These are phyloP conservation scores for Smutsia temminckii DNA, from an alignment of 2,797 vertebrate species.

Conservation along the genomic window DNA sequence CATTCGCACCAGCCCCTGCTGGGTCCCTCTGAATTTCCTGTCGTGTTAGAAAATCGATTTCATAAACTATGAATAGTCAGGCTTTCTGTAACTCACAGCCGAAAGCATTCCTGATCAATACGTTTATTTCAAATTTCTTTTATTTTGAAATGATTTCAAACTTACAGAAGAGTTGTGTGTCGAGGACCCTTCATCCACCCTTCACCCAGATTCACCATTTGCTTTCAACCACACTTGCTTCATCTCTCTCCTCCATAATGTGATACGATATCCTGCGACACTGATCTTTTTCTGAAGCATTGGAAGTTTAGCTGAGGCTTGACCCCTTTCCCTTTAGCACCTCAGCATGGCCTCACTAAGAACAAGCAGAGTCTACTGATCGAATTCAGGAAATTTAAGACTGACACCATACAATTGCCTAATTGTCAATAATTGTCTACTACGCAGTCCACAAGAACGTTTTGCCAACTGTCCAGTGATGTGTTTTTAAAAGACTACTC, in stretches of 20 bases:
- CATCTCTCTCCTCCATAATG: background rate
- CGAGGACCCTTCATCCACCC: background rate
- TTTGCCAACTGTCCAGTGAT: background rate
- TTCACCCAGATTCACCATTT: background rate
- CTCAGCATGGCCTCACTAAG: background rate
- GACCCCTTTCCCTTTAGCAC: background rate
- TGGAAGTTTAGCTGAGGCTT: background rate
- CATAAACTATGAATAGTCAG: background rate
- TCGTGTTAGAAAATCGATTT: background rate
- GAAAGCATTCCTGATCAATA: background rate
- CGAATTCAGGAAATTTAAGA: background rate
- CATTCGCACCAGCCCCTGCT: background rate
- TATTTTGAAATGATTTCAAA: background rate
- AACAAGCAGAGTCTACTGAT: background rate
- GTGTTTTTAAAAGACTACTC: too few relatives aligned
- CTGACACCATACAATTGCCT: background rate
- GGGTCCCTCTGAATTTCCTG: background rate
- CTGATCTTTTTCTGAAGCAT: background rate
- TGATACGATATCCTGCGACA: background rate
- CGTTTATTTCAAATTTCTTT: background rate
- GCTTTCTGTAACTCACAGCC: background rate
- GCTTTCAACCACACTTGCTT: background rate
- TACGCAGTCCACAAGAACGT: background rate
- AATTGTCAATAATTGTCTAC: background rate
- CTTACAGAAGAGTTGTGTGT: background rate